Evolutionary conservation across 1,140 invertebrate species (phyloP).

Genomic region (Macrostomum lignano): DNA sequence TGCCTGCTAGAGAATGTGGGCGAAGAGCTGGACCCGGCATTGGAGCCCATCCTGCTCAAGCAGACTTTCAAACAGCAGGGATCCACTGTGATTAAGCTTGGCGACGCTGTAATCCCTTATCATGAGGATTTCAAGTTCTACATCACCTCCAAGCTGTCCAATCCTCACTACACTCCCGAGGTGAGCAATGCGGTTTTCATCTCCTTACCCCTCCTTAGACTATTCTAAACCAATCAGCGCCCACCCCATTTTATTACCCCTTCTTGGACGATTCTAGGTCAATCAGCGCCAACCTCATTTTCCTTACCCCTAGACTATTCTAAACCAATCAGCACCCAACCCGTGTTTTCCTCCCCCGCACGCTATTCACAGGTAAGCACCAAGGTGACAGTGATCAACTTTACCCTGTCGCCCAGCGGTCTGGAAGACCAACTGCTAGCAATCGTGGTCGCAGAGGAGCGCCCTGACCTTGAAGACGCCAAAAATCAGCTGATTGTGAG

Average conservation of each 20-base stretch:
- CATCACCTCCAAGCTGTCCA: conserved; percentile 58
- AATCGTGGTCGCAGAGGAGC: conserved; percentile 48
- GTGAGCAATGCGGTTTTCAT: conserved; percentile 28
- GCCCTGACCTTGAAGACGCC: conserved; percentile 49
- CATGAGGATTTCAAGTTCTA: conserved; percentile 52
- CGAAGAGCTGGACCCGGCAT: conserved; percentile 26
- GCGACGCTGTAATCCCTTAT: conserved; percentile 56
- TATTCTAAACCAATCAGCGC: too few species aligned
- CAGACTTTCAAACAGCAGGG: conserved; percentile 36
- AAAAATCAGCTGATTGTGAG: conserved; percentile 47
- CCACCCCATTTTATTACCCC: too few species aligned
- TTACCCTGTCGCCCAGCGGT: conserved; percentile 49
- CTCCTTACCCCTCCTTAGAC: too few species aligned
- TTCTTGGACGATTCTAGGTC: too few species aligned
- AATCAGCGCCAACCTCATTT: too few species aligned
- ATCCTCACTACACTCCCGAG: conserved; percentile 65
- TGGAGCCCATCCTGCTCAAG: conserved; percentile 28
- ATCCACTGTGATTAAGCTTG: conserved; percentile 40
- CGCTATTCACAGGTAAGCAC: conserved; percentile 64
- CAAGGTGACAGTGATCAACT: conserved; percentile 61
- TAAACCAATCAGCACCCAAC: too few species aligned
- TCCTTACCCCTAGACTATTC: too few species aligned
- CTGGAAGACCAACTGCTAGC: conserved; percentile 61
- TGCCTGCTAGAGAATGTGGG: conserved; percentile 28
- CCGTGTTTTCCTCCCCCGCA: too few species aligned